A percentile compares a stretch with the other conserved stretches of the same genome.
Conservation (phyloP, 2,113 vertebrate species). For the Cinclus cinclus region DNA sequence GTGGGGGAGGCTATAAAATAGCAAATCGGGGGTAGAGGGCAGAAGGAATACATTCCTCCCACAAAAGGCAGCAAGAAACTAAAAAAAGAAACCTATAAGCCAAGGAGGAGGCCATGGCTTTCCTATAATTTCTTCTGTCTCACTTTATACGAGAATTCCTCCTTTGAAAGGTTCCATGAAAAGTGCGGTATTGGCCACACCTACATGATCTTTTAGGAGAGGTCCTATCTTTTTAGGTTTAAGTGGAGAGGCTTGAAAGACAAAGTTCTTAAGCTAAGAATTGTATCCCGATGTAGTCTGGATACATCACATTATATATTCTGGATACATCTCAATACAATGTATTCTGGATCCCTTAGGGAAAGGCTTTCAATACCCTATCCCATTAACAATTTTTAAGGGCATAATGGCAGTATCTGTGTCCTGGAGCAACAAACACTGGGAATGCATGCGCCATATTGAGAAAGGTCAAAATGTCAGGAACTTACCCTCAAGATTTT, state of each 20-base stretch:
- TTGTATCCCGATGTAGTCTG: neutral
- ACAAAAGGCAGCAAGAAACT: neutral
- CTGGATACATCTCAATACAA: neutral
- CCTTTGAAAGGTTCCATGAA: neutral
- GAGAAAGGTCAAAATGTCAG: neutral
- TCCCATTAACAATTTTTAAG: neutral
- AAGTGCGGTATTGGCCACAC: neutral
- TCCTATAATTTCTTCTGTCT: neutral
- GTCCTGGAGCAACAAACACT: neutral
- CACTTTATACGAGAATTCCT: neutral
- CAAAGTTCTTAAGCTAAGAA: neutral
- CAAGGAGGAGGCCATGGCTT: neutral
- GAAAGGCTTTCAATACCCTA: neutral
- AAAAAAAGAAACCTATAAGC: neutral
- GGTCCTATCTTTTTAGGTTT: neutral
- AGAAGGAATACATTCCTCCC: neutral
- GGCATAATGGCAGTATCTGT: neutral
- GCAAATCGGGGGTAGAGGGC: neutral
- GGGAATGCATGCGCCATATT: neutral
- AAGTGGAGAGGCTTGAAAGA: neutral
- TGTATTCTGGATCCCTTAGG: neutral
- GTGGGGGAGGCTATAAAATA: conserved; percentile 5
- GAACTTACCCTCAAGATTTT: neutral
- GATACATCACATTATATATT: neutral
- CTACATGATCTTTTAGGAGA: neutral